Evolutionary conservation across 2,888 invertebrate species (phyloP), one percentile per base, ranked within the genome.

Genomic region (Hemicrepidius hirtus): DNA sequence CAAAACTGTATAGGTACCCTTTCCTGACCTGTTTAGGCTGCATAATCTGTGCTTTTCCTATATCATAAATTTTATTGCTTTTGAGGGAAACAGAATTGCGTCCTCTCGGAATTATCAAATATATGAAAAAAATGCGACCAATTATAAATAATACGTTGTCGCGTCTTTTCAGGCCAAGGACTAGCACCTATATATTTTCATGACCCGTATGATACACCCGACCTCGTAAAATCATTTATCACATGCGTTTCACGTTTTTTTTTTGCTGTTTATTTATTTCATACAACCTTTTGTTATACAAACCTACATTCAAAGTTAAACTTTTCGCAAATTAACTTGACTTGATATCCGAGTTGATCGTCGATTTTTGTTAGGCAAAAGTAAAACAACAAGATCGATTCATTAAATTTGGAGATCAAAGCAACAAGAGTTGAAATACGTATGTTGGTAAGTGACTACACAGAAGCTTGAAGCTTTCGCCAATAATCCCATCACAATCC

Each of bases 401-500:
- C 60, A 69, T 69, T 68, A 68, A 50, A 68, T 62, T 68, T 60
- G 1, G 41, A 50, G 62, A 68, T 68, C 68, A 62, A 68, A 62
- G 66, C 49, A 24, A 20, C 60, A 65, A 70, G 40, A 63, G 49
- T 65, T 46, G 20, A 28, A 41, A 53, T 63, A 63, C 62, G 63
- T 69, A 68, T 41, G 60, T 60, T 49, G 37, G 62, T 68, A 62
- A 53, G 59, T 68, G 57, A 60, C 35, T 59, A 24, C 41, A 60
- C 41, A 60, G 46, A 50, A 68, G 62, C 63, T 60, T 53, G 63
- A 35, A 69, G 69, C 53, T 69, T 63, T 69, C 53, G 60, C 69
- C 69, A 69, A 69, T 69, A 69, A 69, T 69, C 69, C 41, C 44
- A 55, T 62, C 69, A 63, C 69, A 69, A 69, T 69, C 62, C 55